Evolutionary conservation across 2,113 vertebrate species (phyloP).

Genomic region (Paracanthobrama guichenoti): DNA sequence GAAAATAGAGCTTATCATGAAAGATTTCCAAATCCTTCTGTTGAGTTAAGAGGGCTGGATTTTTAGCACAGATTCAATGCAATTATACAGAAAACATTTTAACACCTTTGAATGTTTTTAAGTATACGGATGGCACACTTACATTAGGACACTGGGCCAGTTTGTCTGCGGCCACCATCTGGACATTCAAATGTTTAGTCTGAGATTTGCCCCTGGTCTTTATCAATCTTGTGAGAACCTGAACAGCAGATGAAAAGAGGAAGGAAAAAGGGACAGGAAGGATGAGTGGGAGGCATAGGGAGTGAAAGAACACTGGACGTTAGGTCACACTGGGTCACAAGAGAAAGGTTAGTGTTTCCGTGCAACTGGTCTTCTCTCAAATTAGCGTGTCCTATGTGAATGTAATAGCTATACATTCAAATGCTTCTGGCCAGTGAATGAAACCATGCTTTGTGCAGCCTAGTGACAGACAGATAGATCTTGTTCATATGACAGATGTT

Average conservation of each 20-base stretch:
- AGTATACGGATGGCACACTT: slow-evolving; percentile 71
- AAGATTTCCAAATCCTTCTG: background rate
- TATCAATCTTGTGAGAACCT: slow-evolving; percentile 97
- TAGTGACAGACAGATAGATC: slow-evolving; percentile 4
- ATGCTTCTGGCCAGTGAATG: background rate
- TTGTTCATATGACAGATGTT: no score
- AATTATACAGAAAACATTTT: background rate
- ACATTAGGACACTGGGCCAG: slow-evolving; percentile 94
- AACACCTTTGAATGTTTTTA: background rate
- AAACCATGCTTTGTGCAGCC: background rate
- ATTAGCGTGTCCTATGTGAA: background rate
- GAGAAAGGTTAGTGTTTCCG: slow-evolving; percentile 8
- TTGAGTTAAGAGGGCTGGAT: background rate
- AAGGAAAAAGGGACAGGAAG: slow-evolving; percentile 22
- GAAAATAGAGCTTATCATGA: background rate
- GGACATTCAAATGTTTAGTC: slow-evolving; percentile 97
- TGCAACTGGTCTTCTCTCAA: background rate
- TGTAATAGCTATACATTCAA: background rate
- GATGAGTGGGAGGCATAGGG: background rate
- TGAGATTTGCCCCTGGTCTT: slow-evolving; percentile 98
- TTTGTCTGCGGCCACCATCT: slow-evolving; percentile 98
- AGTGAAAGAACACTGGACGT: background rate
- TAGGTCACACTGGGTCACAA: slow-evolving; percentile 1
- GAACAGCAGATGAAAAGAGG: slow-evolving; percentile 43
- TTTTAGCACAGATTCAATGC: background rate